A percentile compares a stretch with the other conserved stretches of the same genome.
phyloP scores from a whole-genome alignment of 2,113 vertebrate species.

The Mesoclemmys tuberculata region DNA sequence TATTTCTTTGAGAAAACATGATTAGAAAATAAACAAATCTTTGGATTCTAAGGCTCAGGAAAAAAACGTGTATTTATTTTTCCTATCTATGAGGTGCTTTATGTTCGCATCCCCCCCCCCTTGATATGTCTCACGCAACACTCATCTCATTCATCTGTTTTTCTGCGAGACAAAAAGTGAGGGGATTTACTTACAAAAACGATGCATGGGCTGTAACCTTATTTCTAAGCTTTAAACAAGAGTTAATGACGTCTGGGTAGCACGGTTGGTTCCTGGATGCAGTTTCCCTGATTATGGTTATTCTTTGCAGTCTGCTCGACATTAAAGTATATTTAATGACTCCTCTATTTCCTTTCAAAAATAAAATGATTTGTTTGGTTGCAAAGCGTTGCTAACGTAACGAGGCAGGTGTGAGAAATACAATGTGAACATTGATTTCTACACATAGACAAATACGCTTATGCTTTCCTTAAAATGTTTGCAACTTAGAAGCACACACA shows the following conservation, averaged over 20 bases:
- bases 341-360: not conserved
- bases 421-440: not conserved
- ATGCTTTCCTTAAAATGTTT: not conserved
- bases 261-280: not conserved
- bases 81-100: not conserved
- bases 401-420: not conserved
- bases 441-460: not conserved
- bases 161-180: not conserved
- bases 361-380: not conserved
- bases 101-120: not conserved
- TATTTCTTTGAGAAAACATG: constrained; percentile 30
- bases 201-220: not conserved
- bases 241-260: not conserved
- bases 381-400: not conserved
- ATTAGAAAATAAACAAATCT: constrained; percentile 20
- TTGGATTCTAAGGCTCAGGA: not conserved
- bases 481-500: not conserved
- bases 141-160: not conserved
- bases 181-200: not conserved
- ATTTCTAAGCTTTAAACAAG: not conserved
- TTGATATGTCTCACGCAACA: not conserved
- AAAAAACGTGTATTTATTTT: not conserved
- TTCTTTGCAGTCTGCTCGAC: not conserved
- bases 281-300: not conserved
- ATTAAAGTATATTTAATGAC: not conserved